These are phyloP conservation scores for Athrips mouffetella DNA, from an alignment of 2,888 invertebrate species.

Conservation along the genomic window DNA sequence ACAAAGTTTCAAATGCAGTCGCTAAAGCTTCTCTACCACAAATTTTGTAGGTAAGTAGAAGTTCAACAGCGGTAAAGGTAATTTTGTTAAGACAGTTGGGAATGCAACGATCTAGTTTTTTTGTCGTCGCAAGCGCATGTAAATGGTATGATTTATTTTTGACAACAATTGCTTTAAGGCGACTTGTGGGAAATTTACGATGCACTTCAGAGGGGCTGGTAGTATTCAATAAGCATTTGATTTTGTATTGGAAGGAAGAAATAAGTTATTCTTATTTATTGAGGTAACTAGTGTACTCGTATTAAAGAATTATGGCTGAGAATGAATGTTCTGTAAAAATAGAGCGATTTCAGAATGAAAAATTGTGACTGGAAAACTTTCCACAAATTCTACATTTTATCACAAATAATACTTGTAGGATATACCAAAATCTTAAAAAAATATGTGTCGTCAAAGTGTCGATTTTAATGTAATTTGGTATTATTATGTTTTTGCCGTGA, in stretches of 20 bases:
- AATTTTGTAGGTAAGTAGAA: background rate
- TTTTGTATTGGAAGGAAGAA: constrained; percentile 40
- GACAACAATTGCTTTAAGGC: constrained; percentile 60
- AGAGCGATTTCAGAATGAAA: no score
- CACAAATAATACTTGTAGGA: no score
- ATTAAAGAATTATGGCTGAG: background rate
- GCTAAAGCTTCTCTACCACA: constrained; percentile 13
- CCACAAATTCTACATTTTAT: no score
- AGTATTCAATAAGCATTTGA: constrained; percentile 40
- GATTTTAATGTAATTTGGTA: no score
- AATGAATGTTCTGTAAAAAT: background rate
- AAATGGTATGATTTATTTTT: constrained; percentile 70
- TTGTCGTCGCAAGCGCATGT: constrained; percentile 43
- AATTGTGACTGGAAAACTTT: no score
- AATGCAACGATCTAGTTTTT: constrained; percentile 64
- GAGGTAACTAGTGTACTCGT: background rate
- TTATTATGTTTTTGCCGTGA: no score
- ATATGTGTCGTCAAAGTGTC: no score
- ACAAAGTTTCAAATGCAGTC: constrained; percentile 13
- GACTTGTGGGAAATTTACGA: constrained; percentile 74
- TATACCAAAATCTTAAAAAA: no score
- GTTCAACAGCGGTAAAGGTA: constrained; percentile 24
- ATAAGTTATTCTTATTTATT: background rate
- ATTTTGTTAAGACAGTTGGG: constrained; percentile 30
- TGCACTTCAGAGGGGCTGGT: constrained; percentile 57